Evolutionary conservation across 2,888 invertebrate genomes (phyloP).

Genomic region (Chaetogeoica ovagalla): DNA sequence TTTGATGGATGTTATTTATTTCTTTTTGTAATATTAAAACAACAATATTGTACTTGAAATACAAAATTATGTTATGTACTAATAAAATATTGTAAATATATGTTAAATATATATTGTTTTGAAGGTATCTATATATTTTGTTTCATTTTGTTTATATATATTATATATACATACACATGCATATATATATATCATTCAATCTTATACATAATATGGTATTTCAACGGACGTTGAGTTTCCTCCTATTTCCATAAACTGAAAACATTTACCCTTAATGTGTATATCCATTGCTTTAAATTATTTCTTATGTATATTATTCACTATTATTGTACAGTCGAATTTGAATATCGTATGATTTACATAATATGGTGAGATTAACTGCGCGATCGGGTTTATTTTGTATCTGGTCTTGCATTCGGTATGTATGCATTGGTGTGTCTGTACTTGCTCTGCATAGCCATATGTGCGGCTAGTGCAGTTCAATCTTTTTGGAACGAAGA

Average conservation of each 20-base stretch:
- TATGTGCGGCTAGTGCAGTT: not conserved
- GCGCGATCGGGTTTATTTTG: constrained; percentile 6
- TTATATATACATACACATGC: too few species aligned
- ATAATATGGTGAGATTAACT: constrained; percentile 27
- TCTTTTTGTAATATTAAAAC: constrained; percentile 46
- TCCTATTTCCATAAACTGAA: constrained; percentile 1
- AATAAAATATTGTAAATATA: constrained; percentile 40
- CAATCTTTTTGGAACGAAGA: constrained; percentile 28
- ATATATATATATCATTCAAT: not conserved
- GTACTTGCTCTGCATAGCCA: constrained; percentile 12
- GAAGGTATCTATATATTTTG: constrained; percentile 15
- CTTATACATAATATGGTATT: not conserved
- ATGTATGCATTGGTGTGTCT: constrained; percentile 36
- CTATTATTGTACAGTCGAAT: not conserved
- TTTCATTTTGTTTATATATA: not conserved
- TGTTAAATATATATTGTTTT: constrained; percentile 52
- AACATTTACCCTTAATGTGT: constrained; percentile 8
- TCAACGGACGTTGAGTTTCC: not conserved
- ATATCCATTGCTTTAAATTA: constrained; percentile 15
- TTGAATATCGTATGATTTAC: constrained; percentile 35
- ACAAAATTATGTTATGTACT: constrained; percentile 45
- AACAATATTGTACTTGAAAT: constrained; percentile 17
- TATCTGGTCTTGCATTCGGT: constrained; percentile 30
- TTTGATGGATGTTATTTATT: constrained; percentile 47
- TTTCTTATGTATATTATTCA: not conserved